phyloP scores from a whole-genome alignment of 2,113 vertebrate species.

The Equus przewalskii region DNA sequence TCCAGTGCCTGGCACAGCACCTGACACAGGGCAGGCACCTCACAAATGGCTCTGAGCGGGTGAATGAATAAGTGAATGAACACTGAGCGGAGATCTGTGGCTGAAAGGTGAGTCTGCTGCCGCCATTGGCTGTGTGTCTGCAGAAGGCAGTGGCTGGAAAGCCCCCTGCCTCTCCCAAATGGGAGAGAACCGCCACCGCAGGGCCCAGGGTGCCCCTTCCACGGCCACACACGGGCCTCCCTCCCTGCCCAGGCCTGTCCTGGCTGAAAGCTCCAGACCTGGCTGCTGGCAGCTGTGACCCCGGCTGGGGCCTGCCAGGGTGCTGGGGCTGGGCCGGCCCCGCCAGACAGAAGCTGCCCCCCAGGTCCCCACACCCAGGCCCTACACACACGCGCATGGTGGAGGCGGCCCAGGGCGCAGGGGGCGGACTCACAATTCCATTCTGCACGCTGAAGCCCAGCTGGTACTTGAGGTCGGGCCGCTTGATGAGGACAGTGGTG shows the following conservation, averaged over 20 bases:
- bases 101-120: not conserved
- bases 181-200: not conserved
- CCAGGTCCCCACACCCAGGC: not conserved
- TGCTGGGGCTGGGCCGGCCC: not conserved
- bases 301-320: not conserved
- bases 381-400: fast-evolving
- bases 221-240: fast-evolving
- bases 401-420: fast-evolving
- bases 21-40: not conserved
- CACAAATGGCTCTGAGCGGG: not conserved
- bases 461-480: slow-evolving; percentile 99
- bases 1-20: not conserved
- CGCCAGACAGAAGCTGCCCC: not conserved
- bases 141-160: not conserved
- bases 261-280: not conserved
- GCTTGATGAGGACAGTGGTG: slow-evolving; percentile 98
- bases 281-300: not conserved
- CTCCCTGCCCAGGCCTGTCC: not conserved
- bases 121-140: not conserved
- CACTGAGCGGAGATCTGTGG: not conserved
- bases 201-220: not conserved
- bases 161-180: not conserved
- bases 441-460: slow-evolving; percentile 99
- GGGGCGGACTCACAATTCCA: slow-evolving; percentile 93
- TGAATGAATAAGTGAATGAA: not conserved